Evolutionary conservation across 2,888 invertebrate species (phyloP).

Genomic region (Epinotia ramella): DNA sequence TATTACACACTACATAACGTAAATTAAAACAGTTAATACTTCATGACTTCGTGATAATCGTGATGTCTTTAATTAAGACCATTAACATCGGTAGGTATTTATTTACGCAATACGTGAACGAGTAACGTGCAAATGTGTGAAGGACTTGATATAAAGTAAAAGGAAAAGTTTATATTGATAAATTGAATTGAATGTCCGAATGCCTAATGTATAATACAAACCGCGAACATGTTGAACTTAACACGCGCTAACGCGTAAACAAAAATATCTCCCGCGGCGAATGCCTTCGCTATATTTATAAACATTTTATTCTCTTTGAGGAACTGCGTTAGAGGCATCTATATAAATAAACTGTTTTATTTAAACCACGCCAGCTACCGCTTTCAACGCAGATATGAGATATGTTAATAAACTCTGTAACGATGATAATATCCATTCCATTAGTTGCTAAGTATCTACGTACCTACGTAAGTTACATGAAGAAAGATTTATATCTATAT

Average conservation of each 20-base stretch:
- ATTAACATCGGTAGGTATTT: slow-evolving; percentile 19
- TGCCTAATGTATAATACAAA: slow-evolving; percentile 22
- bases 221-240: slow-evolving; percentile 13
- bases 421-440: slow-evolving; percentile 15
- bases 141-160: slow-evolving; percentile 1
- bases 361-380: slow-evolving; percentile 13
- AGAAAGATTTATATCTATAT: neutral
- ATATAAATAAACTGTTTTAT: slow-evolving; percentile 42
- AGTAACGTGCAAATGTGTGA: neutral
- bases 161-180: slow-evolving; percentile 1
- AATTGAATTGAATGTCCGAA: slow-evolving; percentile 37
- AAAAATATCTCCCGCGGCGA: slow-evolving; percentile 49
- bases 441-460: neutral
- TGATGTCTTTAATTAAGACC: neutral
- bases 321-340: slow-evolving; percentile 46
- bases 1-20: slow-evolving; percentile 1
- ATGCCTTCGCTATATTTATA: slow-evolving; percentile 46
- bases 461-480: neutral
- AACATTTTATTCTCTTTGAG: slow-evolving; percentile 45
- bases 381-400: slow-evolving; percentile 17
- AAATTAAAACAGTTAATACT: slow-evolving; percentile 26
- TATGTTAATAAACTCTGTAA: slow-evolving; percentile 14
- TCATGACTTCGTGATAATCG: slow-evolving; percentile 14
- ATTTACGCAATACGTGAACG: slow-evolving; percentile 9
- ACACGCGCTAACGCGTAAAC: slow-evolving; percentile 43